Evolutionary conservation across 2,888 invertebrate species (phyloP).

Genomic region (Scaptomyza flava): DNA sequence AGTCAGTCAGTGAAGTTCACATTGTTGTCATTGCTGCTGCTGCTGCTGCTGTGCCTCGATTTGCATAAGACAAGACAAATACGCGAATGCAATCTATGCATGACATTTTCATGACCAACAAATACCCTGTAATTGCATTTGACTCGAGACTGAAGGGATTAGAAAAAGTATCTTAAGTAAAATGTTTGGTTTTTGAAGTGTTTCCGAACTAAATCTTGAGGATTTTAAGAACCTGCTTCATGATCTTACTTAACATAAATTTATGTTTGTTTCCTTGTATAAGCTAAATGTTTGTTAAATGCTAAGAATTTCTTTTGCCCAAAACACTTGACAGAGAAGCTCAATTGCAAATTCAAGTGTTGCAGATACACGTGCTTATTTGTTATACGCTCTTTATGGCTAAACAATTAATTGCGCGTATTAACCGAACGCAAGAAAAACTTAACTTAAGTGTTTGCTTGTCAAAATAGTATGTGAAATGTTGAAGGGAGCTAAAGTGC

Average conservation of each 20-base stretch:
- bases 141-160: no score
- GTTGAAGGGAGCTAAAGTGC: slow-evolving; percentile 16
- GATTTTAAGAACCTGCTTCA: no score
- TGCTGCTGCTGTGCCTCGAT: slow-evolving; percentile 40
- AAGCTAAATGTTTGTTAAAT: no score
- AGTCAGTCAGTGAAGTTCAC: slow-evolving; percentile 45
- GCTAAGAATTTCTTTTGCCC: background rate
- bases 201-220: no score
- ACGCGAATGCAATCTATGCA: slow-evolving; percentile 3
- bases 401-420: slow-evolving; percentile 50
- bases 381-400: slow-evolving; percentile 17
- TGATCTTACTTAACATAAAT: no score
- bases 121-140: slow-evolving; percentile 21
- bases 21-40: slow-evolving; percentile 25
- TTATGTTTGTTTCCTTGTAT: no score
- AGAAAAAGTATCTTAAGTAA: no score
- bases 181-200: no score
- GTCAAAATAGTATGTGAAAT: slow-evolving; percentile 27
- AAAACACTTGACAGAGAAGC: slow-evolving; percentile 3
- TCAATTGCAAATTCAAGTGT: slow-evolving; percentile 35
- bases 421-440: slow-evolving; percentile 18
- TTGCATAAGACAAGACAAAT: slow-evolving; percentile 60
- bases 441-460: slow-evolving; percentile 9
- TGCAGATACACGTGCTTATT: slow-evolving; percentile 48
- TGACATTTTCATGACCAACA: slow-evolving; percentile 1